phyloP scores from a whole-genome alignment of 2,888 invertebrate genomes.

The Chalcosyrphus nemorum region DNA sequence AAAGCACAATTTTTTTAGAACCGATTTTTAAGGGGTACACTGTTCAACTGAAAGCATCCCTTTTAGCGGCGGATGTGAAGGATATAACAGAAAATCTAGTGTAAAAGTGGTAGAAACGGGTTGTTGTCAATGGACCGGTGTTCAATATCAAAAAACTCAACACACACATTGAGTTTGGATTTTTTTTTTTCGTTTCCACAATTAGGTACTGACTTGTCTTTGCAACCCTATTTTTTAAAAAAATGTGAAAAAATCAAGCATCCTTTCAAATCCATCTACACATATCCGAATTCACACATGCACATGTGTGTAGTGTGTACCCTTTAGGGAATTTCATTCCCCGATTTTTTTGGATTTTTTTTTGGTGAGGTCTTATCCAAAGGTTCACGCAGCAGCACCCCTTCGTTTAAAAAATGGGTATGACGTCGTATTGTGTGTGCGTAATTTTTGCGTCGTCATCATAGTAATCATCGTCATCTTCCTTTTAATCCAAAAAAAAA shows the following conservation, averaged over 20 bases:
- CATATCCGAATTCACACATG: neutral
- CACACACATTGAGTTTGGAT: constrained; percentile 22
- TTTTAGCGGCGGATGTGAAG: constrained; percentile 8
- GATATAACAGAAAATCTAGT: constrained; percentile 10
- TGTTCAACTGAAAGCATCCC: constrained; percentile 69
- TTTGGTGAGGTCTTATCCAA: constrained; percentile 55
- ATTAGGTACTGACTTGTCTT: constrained; percentile 60
- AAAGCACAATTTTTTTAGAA: constrained; percentile 39
- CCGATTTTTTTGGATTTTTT: constrained; percentile 38
- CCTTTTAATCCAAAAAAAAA: constrained; percentile 45
- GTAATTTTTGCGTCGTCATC: constrained; percentile 72
- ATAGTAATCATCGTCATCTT: constrained; percentile 65
- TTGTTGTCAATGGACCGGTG: constrained; percentile 72
- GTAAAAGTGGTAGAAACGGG: constrained; percentile 67
- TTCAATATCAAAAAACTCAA: constrained; percentile 22
- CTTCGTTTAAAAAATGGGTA: constrained; percentile 73
- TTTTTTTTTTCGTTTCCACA: constrained; percentile 51
- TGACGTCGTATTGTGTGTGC: constrained; percentile 27
- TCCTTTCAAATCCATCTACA: constrained; percentile 53
- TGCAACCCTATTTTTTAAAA: constrained; percentile 60
- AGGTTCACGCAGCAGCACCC: constrained; percentile 72
- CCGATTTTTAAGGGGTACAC: constrained; percentile 69
- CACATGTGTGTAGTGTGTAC: constrained; percentile 43
- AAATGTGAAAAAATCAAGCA: constrained; percentile 33
- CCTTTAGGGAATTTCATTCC: constrained; percentile 68